Evolutionary conservation across 1,140 invertebrate species (phyloP).

Genomic region (Drosophila ironensis): DNA sequence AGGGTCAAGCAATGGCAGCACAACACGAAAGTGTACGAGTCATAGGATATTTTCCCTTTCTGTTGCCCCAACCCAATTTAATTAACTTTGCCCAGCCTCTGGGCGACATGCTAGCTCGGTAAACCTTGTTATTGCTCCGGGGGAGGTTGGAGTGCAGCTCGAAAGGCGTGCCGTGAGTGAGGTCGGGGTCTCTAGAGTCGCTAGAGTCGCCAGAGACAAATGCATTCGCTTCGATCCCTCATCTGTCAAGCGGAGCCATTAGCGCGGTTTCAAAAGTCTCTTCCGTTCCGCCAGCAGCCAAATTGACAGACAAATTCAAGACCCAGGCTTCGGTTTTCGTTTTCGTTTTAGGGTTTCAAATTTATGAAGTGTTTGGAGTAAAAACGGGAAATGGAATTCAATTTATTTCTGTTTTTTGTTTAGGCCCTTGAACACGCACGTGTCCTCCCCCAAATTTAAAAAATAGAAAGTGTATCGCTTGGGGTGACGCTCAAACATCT

Average conservation of each 20-base stretch:
- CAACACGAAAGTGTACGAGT: background rate
- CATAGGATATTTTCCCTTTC: background rate
- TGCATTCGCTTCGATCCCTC: slow-evolving; percentile 20
- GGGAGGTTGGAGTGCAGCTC: background rate
- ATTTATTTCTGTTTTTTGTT: background rate
- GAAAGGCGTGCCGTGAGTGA: background rate
- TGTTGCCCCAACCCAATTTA: background rate
- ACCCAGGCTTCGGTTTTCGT: background rate
- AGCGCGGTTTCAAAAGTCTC: background rate
- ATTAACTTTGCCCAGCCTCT: background rate
- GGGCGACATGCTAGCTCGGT: background rate
- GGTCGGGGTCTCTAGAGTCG: background rate
- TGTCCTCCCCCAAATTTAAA: background rate
- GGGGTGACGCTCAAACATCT: too few relatives aligned
- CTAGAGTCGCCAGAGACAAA: background rate
- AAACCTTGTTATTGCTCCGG: background rate
- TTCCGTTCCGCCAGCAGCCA: background rate
- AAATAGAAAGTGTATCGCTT: background rate
- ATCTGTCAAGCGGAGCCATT: slow-evolving; percentile 52
- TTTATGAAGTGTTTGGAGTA: slow-evolving; percentile 13
- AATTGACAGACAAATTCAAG: slow-evolving; percentile 16
- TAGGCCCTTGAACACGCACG: slow-evolving; percentile 1
- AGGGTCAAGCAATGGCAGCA: background rate
- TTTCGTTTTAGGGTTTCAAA: background rate
- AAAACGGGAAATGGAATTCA: background rate